These are phyloP conservation scores for Theristicus caerulescens DNA, from an alignment of 2,113 vertebrate species.

Conservation along the genomic window DNA sequence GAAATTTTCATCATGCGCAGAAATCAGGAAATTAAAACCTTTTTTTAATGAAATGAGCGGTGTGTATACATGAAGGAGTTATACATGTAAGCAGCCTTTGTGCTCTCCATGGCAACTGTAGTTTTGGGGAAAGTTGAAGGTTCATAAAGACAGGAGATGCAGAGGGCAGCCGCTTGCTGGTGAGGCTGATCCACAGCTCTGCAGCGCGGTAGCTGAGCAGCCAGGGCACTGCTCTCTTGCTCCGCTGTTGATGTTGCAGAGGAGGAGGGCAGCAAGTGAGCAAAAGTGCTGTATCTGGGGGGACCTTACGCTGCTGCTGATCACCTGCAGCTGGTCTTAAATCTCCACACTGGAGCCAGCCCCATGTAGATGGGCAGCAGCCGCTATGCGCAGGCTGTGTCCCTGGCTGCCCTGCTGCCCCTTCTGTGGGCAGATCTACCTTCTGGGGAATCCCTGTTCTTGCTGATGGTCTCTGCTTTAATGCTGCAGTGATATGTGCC, in stretches of 20 bases:
- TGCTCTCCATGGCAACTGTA: not conserved
- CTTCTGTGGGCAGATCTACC: not conserved
- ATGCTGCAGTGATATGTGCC: not conserved
- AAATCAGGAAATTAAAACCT: not conserved
- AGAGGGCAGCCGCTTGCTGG: not conserved
- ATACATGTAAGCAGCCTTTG: not conserved
- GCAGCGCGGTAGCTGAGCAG: accelerated
- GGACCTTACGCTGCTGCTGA: not conserved
- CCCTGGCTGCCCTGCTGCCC: not conserved
- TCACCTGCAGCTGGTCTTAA: not conserved
- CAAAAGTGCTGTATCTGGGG: accelerated
- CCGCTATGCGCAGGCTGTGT: not conserved
- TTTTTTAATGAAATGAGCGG: accelerated
- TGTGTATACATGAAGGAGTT: not conserved
- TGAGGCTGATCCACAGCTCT: not conserved
- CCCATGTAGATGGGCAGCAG: not conserved
- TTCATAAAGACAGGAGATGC: not conserved
- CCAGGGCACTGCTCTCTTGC: accelerated
- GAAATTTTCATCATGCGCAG: not conserved
- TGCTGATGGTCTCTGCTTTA: not conserved
- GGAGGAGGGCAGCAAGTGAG: not conserved
- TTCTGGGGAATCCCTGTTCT: not conserved
- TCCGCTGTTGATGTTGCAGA: not conserved
- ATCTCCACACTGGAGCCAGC: accelerated
- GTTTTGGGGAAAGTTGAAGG: not conserved